Percentiles rank a stretch among this genome's conserved stretches.
Evolutionary conservation across 2,888 invertebrate species (phyloP).

Genomic region (Papilio gigon): DNA sequence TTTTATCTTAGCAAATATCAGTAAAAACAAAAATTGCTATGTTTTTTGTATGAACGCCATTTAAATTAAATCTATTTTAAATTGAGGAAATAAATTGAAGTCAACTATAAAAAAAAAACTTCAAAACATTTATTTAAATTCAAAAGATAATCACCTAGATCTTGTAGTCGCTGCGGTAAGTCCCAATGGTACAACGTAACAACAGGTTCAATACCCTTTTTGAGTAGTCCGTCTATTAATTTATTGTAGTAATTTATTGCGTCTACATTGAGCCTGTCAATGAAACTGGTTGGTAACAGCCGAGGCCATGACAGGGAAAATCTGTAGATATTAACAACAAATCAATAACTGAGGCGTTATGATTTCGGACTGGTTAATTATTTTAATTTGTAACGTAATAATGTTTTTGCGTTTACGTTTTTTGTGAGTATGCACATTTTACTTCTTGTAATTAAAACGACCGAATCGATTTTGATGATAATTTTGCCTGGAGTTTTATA

Average conservation of each 20-base stretch:
- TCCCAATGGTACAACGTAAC: slow-evolving; percentile 36
- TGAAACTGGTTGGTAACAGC: slow-evolving; percentile 23
- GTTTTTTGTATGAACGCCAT: too few species aligned
- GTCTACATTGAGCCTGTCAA: slow-evolving; percentile 26
- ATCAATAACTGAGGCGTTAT: too few species aligned
- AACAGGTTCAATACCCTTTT: slow-evolving; percentile 31
- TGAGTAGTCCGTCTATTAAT: slow-evolving; percentile 19
- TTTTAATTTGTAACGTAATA: too few species aligned
- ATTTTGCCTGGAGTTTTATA: too few species aligned
- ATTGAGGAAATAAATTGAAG: neutral
- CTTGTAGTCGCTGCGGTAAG: slow-evolving; percentile 26
- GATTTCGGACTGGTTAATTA: too few species aligned
- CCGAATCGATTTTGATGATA: too few species aligned
- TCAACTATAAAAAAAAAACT: too few species aligned
- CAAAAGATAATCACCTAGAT: slow-evolving; percentile 23
- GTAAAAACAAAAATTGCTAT: neutral
- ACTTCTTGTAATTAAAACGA: too few species aligned
- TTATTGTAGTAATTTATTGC: slow-evolving; percentile 32
- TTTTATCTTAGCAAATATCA: neutral
- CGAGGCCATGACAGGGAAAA: slow-evolving; percentile 36
- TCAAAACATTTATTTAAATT: neutral
- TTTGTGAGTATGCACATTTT: too few species aligned
- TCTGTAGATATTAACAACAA: slow-evolving; percentile 1
- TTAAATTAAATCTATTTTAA: too few species aligned
- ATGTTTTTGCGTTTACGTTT: too few species aligned